These are phyloP conservation scores for Boleophthalmus pectinirostris DNA, from an alignment of 2,113 vertebrate species.

Conservation along the genomic window DNA sequence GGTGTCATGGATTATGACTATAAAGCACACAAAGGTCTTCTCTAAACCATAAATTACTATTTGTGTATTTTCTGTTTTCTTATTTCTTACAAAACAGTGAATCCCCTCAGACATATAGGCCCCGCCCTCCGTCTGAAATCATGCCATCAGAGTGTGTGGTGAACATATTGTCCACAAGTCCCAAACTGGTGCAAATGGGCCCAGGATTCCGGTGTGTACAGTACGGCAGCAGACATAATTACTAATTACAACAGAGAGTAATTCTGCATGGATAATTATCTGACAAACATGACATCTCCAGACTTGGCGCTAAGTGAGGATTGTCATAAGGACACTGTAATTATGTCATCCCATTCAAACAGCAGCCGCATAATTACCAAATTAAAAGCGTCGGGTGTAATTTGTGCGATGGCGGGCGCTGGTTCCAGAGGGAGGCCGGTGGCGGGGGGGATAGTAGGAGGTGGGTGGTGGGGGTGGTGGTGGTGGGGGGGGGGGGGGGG, in stretches of 20 bases:
- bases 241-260: slow-evolving; percentile 73
- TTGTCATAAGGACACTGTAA: slow-evolving; percentile 71
- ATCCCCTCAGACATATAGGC: no score
- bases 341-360: slow-evolving; percentile 67
- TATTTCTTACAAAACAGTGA: no score
- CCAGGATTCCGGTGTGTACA: slow-evolving; percentile 64
- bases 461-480: slow-evolving; percentile 29
- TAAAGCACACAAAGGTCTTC: no score
- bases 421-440: slow-evolving; percentile 35
- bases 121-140: no score
- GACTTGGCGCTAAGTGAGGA: slow-evolving; percentile 66
- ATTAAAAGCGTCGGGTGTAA: slow-evolving; percentile 63
- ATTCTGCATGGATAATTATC: slow-evolving; percentile 74
- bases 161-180: not conserved
- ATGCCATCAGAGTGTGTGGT: no score
- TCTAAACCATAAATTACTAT: no score
- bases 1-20: no score
- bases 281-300: slow-evolving; percentile 72
- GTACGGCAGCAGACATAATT: slow-evolving; percentile 65
- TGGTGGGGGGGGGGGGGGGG: slow-evolving; percentile 11
- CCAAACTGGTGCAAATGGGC: slow-evolving; percentile 24
- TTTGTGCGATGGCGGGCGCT: slow-evolving; percentile 34
- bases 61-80: no score
- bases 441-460: slow-evolving; percentile 1
- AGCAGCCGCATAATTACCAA: slow-evolving; percentile 50